phyloP scores from a whole-genome alignment of 2,113 vertebrate genomes.

The Lampris incognitus region DNA sequence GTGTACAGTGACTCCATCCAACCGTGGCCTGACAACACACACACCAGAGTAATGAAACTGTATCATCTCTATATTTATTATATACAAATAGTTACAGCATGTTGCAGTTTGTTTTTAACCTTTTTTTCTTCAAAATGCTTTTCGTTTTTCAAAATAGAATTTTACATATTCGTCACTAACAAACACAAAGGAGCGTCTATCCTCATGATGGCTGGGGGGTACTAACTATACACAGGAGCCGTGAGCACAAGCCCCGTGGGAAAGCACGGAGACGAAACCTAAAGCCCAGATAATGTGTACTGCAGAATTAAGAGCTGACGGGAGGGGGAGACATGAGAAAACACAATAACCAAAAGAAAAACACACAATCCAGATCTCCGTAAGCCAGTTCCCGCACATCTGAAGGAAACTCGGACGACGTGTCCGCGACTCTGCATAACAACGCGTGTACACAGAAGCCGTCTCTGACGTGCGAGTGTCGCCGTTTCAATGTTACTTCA shows the following conservation, averaged over 20 bases:
- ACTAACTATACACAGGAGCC: constrained; percentile 45
- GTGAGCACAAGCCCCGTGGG: too few relatives aligned
- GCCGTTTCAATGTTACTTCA: neutral
- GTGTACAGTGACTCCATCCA: too few relatives aligned
- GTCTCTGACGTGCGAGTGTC: neutral
- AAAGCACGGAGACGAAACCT: constrained; percentile 25
- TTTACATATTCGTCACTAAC: constrained; percentile 65
- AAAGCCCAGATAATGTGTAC: constrained; percentile 2
- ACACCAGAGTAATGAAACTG: constrained; percentile 15
- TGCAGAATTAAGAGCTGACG: neutral
- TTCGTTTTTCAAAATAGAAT: constrained; percentile 73
- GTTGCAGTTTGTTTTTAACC: constrained; percentile 20
- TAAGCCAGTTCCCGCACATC: neutral
- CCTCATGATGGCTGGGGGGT: constrained; percentile 38
- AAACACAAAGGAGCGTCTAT: constrained; percentile 57
- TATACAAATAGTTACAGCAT: constrained; percentile 56
- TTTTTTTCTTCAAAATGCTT: constrained; percentile 58
- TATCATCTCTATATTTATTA: constrained; percentile 31
- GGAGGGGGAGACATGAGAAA: neutral
- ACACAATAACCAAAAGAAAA: neutral
- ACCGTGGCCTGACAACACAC: too few relatives aligned
- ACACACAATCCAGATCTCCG: neutral
- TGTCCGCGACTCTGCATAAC: neutral
- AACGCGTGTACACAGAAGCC: neutral
- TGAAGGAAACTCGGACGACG: neutral